Conservation (phyloP, 2,888 invertebrate species). For the Nymphalis polychloros region DNA sequence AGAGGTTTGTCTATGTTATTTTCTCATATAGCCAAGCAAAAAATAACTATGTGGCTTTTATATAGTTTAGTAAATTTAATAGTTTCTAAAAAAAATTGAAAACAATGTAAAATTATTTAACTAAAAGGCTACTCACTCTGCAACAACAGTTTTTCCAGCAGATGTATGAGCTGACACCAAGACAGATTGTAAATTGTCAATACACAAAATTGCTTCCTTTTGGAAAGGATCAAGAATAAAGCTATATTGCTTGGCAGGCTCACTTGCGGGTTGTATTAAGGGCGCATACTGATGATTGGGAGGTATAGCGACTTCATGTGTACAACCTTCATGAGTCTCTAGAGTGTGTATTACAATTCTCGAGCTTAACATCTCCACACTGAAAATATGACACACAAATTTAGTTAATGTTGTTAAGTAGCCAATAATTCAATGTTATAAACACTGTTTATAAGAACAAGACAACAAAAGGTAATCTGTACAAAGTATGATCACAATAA, state of each 20-base stretch:
- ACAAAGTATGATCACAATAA: no score
- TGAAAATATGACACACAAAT: slow-evolving; percentile 56
- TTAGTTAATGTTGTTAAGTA: no score
- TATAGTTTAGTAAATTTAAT: no score
- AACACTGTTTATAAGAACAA: no score
- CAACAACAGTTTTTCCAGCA: slow-evolving; percentile 99
- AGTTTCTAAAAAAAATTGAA: no score
- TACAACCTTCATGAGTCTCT: slow-evolving; percentile 95
- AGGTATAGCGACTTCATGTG: slow-evolving; percentile 97
- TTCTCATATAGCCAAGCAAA: no score
- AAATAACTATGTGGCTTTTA: no score
- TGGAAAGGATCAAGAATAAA: slow-evolving; percentile 99
- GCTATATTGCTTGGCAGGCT: slow-evolving; percentile 95
- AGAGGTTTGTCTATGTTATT: no score
- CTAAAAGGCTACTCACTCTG: slow-evolving; percentile 87
- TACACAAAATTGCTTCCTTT: slow-evolving; percentile 96
- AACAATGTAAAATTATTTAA: no score
- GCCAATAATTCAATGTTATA: no score
- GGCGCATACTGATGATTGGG: slow-evolving; percentile 90
- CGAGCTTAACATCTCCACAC: slow-evolving; percentile 88
- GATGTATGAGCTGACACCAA: slow-evolving; percentile 99
- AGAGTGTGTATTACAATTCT: slow-evolving; percentile 94
- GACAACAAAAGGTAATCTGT: no score
- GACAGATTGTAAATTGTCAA: slow-evolving; percentile 99
- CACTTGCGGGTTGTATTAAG: slow-evolving; percentile 78